Base-by-base conservation (phyloP, 1,140 invertebrate genomes). In the Hetaerina americana region DNA sequence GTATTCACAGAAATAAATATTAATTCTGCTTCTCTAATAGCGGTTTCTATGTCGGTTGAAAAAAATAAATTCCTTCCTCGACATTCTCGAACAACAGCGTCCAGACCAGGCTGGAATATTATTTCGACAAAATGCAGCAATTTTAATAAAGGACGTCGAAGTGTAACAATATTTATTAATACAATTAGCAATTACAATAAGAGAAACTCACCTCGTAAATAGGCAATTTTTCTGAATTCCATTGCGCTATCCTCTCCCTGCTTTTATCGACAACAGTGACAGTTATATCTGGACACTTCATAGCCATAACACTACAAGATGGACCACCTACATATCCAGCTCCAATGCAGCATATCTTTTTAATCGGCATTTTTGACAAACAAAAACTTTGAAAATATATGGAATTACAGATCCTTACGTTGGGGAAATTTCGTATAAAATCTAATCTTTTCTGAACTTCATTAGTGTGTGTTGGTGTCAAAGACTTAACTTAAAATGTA, bases 1-100 rank as follows among this genome's bases (percentile, higher is more conserved):
- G 98, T 99, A 80, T 99, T 99, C 0, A 99, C 98, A 49, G 95
- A 99, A 75, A 99, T 99, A 78, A 99, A 99, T 77, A 99, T 99
- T n/a, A 99, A 81, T 79, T 99, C 96, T 0, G 97, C 95, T 79
- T 98, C 92, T 75, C 87, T 83, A 73, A 99, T 97, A 6, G 93
- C 91, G 70, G 85, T 88, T 12, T 91, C 89, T 66, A 98, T 90
- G 77, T 99, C 93, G 5, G 92, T 94, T 0, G 96, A 96, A 79
- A 99, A 99, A 78, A 98, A 98, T 0, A 99, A 82, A 82, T 97
- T 98, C 71, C 85, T 88, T 27, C 93, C 94, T 73, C 96, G 84
- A 76, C 94, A 96, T 77, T 90, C 84, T 74, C 88, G 87, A 0
- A 99, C 96, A 0, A 99, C 92, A 15, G 96, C 92, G 78, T 97